Evolutionary conservation across 1,140 invertebrate genomes (phyloP), one percentile per base, ranked within the genome.

Genomic region (Lanistes nyassanus): DNA sequence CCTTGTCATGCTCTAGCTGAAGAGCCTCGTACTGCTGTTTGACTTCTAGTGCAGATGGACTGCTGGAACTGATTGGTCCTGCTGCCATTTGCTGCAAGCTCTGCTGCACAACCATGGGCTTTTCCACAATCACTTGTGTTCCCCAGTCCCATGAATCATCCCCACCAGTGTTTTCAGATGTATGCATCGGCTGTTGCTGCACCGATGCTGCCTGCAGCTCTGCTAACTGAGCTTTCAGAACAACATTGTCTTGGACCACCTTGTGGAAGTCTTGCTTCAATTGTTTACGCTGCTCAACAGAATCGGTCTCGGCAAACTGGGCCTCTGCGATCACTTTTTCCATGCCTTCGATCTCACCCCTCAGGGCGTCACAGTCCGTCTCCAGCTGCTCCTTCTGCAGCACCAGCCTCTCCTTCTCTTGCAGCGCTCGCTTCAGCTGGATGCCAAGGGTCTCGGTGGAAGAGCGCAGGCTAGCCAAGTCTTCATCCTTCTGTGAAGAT

Each of bases 1-100:
- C 62, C 72, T 79, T 80, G 55, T 83, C 82, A 79, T 85, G 76
- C 19, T 81, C 77, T 53, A 55, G 51, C 34, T 76, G 67, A 21
- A 84, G 36, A 53, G 53, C 39, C 56, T 64, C 66, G 62, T 78
- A 76, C 58, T 68, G 76, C 62, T 75, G 70, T 66, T 74, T 75
- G 29, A 70, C 31, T 19, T 78, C 58, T 37, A 47, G 31, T 67
- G 65, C 9, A 47, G 1, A 13, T 6, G 19, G 26, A n/a, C 26
- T 1, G 9, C n/a, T 26, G n/a, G 31, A 47, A 70, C 2, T 5
- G 3, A 29, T 23, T 37, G 75, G 60, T 36, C 29, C 47, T 58
- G 47, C 42, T 21, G 64, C 74, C 16, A 76, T 42, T 36, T 79
- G 79, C 31, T 69, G 74, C 21, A 79, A 29, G 53, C 68, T 81